Conservation (phyloP, 2,888 invertebrate species). For the Acanthosepion esculentum region DNA sequence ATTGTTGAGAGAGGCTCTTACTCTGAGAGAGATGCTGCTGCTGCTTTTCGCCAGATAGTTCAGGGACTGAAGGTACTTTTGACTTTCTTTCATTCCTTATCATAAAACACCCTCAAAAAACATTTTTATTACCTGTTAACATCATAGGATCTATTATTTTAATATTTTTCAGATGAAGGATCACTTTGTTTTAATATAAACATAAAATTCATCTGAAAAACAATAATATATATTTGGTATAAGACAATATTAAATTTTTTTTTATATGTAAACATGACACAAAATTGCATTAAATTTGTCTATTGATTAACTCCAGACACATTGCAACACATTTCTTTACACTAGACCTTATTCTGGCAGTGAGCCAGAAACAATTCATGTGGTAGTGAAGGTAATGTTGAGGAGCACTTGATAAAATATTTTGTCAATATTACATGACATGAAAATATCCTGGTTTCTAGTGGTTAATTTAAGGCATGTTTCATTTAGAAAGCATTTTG, state of each 20-base stretch:
- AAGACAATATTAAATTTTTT: neutral
- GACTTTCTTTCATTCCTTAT: neutral
- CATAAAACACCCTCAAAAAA: neutral
- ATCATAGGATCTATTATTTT: neutral
- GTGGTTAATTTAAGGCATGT: no score
- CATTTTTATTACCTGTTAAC: neutral
- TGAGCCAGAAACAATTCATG: no score
- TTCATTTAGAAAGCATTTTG: no score
- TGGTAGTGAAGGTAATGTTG: no score
- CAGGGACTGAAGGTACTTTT: slow-evolving; percentile 68
- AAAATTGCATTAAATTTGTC: no score
- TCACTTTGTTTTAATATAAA: no score
- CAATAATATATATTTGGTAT: neutral
- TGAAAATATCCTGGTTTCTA: no score
- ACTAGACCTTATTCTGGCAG: no score
- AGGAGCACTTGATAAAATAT: no score
- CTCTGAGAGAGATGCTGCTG: slow-evolving; percentile 73
- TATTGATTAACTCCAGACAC: no score
- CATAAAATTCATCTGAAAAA: neutral
- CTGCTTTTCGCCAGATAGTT: slow-evolving; percentile 70
- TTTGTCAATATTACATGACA: no score
- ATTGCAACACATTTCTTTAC: no score
- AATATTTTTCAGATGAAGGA: neutral
- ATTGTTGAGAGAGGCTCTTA: slow-evolving; percentile 71
- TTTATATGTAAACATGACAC: neutral